A percentile compares a stretch with the other conserved stretches of the same genome.
These are phyloP conservation scores for Drosophila malerkotliana DNA, from an alignment of 1,140 invertebrate species.

Conservation along the genomic window DNA sequence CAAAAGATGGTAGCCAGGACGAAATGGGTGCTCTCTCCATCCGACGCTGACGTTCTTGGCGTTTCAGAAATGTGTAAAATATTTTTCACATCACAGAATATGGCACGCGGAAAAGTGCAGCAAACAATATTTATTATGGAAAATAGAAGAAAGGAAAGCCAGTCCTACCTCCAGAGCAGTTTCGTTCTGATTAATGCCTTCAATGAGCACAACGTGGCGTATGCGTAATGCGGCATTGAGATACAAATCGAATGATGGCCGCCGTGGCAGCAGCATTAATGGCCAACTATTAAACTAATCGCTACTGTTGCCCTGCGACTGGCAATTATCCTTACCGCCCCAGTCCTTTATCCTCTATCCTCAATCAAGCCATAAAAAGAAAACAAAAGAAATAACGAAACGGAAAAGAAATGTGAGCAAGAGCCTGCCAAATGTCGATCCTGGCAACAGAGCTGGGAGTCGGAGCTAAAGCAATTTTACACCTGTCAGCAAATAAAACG, in stretches of 20 bases:
- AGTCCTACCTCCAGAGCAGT: background rate
- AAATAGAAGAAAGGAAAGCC: slow-evolving; percentile 20
- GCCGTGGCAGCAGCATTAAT: slow-evolving; percentile 62
- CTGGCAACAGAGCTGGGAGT: background rate
- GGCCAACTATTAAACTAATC: slow-evolving; percentile 76
- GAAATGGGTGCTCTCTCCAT: slow-evolving; percentile 28
- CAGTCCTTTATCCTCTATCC: too few relatives aligned
- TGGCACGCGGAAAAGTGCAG: slow-evolving; percentile 65
- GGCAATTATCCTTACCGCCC: slow-evolving; percentile 58
- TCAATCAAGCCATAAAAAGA: slow-evolving; percentile 50
- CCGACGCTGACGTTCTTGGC: slow-evolving; percentile 42
- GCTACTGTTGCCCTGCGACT: slow-evolving; percentile 49
- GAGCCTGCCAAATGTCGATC: slow-evolving; percentile 44
- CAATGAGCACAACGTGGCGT: slow-evolving; percentile 54
- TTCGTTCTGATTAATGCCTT: slow-evolving; percentile 64
- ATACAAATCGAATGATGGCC: slow-evolving; percentile 49
- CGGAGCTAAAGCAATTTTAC: slow-evolving; percentile 65
- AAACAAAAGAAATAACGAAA: slow-evolving; percentile 26
- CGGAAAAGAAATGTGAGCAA: background rate
- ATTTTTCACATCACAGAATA: slow-evolving; percentile 62
- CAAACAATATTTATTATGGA: slow-evolving; percentile 72
- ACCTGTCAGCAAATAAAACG: slow-evolving; percentile 81
- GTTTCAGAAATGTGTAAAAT: slow-evolving; percentile 61
- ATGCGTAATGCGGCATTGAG: slow-evolving; percentile 62
- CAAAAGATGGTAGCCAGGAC: slow-evolving; percentile 7